phyloP scores from a whole-genome alignment of 1,140 invertebrate genomes.

The Ladona fulva region DNA sequence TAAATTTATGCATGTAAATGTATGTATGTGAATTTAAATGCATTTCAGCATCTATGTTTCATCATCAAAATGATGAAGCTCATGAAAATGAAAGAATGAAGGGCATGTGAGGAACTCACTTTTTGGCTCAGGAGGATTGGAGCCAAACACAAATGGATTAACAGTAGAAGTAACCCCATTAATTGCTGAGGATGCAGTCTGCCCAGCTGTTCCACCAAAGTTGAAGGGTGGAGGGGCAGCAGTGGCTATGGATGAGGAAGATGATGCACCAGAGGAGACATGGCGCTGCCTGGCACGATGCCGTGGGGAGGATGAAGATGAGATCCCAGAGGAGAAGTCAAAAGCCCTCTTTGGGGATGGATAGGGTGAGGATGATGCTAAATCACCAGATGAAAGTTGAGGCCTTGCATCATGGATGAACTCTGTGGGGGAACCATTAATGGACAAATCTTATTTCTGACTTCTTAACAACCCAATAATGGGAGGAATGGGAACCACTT shows the following conservation, averaged over 20 bases:
- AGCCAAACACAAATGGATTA: conserved; percentile 52
- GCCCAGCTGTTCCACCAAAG: neutral
- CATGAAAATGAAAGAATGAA: too few species aligned
- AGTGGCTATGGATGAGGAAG: neutral
- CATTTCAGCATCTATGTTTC: too few species aligned
- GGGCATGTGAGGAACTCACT: neutral
- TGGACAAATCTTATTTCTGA: too few species aligned
- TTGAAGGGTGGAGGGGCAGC: conserved; percentile 9
- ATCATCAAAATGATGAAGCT: too few species aligned
- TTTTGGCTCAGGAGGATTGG: conserved; percentile 29
- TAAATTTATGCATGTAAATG: too few species aligned
- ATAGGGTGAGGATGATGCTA: conserved; percentile 7
- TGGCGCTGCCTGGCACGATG: neutral
- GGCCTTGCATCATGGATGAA: neutral
- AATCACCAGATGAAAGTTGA: neutral
- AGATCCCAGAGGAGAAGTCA: conserved; percentile 41
- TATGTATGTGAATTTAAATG: too few species aligned
- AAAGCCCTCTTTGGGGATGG: conserved; percentile 44
- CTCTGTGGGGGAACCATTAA: neutral
- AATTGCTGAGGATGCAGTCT: neutral
- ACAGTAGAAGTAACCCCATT: conserved; percentile 28
- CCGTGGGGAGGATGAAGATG: conserved; percentile 31
- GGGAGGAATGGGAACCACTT: too few species aligned
- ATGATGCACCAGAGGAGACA: neutral
- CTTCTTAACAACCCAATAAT: too few species aligned